Evolutionary conservation across 53 echinoderm and acorn worm species (phyloP).

Genomic region (Echinarachnius parma): DNA sequence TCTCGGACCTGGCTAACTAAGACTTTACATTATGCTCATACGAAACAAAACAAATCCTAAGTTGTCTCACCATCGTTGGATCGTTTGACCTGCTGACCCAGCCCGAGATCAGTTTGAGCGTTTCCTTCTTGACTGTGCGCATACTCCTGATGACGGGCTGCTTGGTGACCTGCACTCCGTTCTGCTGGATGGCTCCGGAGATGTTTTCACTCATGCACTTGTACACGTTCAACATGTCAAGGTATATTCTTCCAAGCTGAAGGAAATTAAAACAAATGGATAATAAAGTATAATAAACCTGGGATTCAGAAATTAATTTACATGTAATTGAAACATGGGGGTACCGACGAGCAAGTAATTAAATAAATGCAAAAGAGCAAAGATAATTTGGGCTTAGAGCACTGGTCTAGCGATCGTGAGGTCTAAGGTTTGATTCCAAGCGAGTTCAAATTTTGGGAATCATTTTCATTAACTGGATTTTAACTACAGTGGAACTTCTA

Average conservation of each 20-base stretch:
- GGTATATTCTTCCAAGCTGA: constrained; percentile 90
- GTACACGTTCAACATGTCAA: constrained; percentile 98
- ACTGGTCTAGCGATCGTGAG: too few species aligned
- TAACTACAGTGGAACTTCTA: too few species aligned
- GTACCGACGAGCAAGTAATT: too few species aligned
- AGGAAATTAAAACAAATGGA: neutral
- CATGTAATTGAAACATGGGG: too few species aligned
- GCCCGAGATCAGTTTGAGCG: constrained; percentile 95
- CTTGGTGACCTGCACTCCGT: constrained; percentile 90
- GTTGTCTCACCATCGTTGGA: constrained; percentile 73
- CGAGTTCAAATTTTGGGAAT: too few species aligned
- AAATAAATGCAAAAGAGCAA: too few species aligned
- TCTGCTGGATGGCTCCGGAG: constrained; percentile 82
- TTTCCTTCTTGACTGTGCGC: constrained; percentile 98
- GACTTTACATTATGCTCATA: neutral
- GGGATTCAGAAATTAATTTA: too few species aligned
- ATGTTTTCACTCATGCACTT: constrained; percentile 99
- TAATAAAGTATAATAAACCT: too few species aligned
- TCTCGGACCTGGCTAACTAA: neutral
- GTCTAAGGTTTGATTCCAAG: too few species aligned
- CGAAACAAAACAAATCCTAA: neutral
- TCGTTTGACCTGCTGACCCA: constrained; percentile 98
- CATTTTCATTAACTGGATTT: too few species aligned
- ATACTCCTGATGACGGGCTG: constrained; percentile 92
- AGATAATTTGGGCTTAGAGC: too few species aligned